These are phyloP conservation scores for Galerucella calmariensis DNA, from an alignment of 2,888 invertebrate genomes.

Conservation along the genomic window DNA sequence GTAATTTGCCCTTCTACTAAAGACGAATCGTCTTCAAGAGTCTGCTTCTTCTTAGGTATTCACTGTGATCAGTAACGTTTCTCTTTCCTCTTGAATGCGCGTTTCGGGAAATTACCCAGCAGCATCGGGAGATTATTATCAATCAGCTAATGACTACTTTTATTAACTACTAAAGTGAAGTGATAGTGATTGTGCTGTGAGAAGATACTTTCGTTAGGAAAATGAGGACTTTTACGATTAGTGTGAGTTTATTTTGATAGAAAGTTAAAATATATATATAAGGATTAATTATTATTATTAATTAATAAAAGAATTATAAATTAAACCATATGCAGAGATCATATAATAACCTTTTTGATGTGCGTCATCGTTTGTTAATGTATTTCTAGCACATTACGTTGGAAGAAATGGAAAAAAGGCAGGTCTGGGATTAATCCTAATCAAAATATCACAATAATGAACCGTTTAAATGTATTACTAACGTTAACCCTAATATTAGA, in stretches of 20 bases:
- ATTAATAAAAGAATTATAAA: no score
- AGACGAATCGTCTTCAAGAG: slow-evolving; percentile 42
- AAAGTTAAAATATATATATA: background rate
- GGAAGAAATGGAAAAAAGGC: no score
- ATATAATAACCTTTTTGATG: no score
- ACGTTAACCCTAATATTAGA: no score
- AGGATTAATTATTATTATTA: no score
- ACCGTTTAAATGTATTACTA: no score
- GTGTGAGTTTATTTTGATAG: slow-evolving; percentile 41
- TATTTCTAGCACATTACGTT: no score
- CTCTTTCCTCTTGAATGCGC: slow-evolving; percentile 37
- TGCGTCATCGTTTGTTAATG: no score
- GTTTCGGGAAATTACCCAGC: slow-evolving; percentile 23
- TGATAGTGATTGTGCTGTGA: slow-evolving; percentile 38
- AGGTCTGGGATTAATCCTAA: no score
- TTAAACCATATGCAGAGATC: no score
- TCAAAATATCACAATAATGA: no score
- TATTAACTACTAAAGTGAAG: slow-evolving; percentile 41
- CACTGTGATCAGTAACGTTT: slow-evolving; percentile 41
- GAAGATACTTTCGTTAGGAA: slow-evolving; percentile 28
- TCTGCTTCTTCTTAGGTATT: slow-evolving; percentile 48
- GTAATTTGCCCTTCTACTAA: slow-evolving; percentile 49
- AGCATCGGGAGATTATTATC: slow-evolving; percentile 15
- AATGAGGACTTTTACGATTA: slow-evolving; percentile 47
- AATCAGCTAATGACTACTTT: slow-evolving; percentile 38